Conservation (phyloP, 2,888 invertebrate genomes). For the Dicycla oo region DNA sequence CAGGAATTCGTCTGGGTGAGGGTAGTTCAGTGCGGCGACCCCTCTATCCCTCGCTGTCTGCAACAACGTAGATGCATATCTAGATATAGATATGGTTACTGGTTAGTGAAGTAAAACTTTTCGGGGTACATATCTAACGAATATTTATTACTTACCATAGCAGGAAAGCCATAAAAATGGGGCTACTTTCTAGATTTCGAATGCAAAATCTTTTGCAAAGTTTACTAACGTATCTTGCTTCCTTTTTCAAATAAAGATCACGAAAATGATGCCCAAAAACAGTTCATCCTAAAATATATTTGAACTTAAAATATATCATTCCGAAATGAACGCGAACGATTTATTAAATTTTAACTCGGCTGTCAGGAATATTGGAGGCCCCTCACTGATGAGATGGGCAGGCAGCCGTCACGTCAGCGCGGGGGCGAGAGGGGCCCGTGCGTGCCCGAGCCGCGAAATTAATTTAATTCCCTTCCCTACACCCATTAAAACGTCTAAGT, state of each 20-base stretch:
- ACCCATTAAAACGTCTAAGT: slow-evolving; percentile 76
- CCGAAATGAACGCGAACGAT: slow-evolving; percentile 13
- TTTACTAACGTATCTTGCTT: background rate
- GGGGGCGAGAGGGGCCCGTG: slow-evolving; percentile 67
- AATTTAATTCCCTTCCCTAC: slow-evolving; percentile 75
- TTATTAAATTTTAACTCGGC: slow-evolving; percentile 37
- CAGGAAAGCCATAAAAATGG: slow-evolving; percentile 25
- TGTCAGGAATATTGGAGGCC: slow-evolving; percentile 51
- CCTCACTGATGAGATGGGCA: slow-evolving; percentile 70
- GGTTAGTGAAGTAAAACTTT: slow-evolving; percentile 50
- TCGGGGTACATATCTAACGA: slow-evolving; percentile 46
- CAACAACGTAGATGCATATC: slow-evolving; percentile 51
- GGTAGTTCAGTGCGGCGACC: slow-evolving; percentile 66
- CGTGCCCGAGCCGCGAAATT: slow-evolving; percentile 75
- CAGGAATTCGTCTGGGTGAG: slow-evolving; percentile 65
- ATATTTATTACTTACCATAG: slow-evolving; percentile 31
- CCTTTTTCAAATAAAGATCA: slow-evolving; percentile 20
- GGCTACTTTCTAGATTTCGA: slow-evolving; percentile 10
- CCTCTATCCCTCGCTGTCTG: slow-evolving; percentile 69
- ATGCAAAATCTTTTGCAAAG: slow-evolving; percentile 12
- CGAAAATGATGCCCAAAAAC: background rate
- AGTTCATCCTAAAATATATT: background rate
- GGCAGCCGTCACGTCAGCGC: slow-evolving; percentile 67
- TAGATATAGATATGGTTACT: slow-evolving; percentile 36
- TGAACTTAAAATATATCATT: slow-evolving; percentile 18